Evolutionary conservation across 1,140 invertebrate genomes (phyloP).

Genomic region (Galleria mellonella): DNA sequence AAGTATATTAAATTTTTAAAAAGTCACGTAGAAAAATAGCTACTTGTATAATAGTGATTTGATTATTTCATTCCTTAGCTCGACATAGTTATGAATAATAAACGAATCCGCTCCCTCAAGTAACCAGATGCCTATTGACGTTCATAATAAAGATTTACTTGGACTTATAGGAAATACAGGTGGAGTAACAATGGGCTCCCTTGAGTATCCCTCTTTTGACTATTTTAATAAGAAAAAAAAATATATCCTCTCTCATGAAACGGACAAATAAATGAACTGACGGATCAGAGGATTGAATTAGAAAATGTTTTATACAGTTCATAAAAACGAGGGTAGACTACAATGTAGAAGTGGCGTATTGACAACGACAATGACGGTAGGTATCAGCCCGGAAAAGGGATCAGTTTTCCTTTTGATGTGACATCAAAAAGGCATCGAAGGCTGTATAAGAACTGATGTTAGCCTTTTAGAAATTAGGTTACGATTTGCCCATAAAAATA

Average conservation of each 20-base stretch:
- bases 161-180: slow-evolving; percentile 53
- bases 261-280: slow-evolving; percentile 59
- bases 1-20: too few relatives aligned
- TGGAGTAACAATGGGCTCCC: slow-evolving; percentile 53
- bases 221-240: slow-evolving; percentile 72
- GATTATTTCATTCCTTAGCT: too few relatives aligned
- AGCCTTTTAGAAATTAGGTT: slow-evolving; percentile 5
- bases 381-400: slow-evolving; percentile 61
- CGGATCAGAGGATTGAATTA: slow-evolving; percentile 68
- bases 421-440: slow-evolving; percentile 43
- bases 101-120: slow-evolving; percentile 48
- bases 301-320: slow-evolving; percentile 59
- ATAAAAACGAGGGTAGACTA: slow-evolving; percentile 50
- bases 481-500: too few relatives aligned
- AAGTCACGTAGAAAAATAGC: too few relatives aligned
- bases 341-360: slow-evolving; percentile 3
- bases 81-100: slow-evolving; percentile 49
- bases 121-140: slow-evolving; percentile 58
- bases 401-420: slow-evolving; percentile 64
- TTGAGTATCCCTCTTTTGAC: slow-evolving; percentile 43
- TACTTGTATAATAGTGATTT: too few relatives aligned
- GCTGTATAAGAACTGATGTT: slow-evolving; percentile 14
- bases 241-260: slow-evolving; percentile 50
- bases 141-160: slow-evolving; percentile 66
- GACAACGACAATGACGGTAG: slow-evolving; percentile 45